A percentile compares a stretch with the other conserved stretches of the same genome.
Conservation (phyloP, 2,797 vertebrate species). For the Anabacerthia variegaticeps region DNA sequence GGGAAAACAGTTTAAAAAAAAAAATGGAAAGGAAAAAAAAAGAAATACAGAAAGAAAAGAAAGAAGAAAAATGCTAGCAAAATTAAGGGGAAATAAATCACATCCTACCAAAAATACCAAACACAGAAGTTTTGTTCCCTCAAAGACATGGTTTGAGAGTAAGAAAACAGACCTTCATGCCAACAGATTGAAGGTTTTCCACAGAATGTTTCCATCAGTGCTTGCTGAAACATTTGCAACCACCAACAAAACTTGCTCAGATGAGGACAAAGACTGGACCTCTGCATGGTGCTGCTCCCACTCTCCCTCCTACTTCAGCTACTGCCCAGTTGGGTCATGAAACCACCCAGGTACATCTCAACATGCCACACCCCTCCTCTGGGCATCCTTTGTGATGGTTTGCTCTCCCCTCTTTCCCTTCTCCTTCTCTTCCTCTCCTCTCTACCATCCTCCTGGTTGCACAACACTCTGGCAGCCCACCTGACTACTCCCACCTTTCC, state of each 20-base stretch:
- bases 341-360: background rate
- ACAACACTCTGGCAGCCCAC: background rate
- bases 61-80: background rate
- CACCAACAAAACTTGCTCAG: background rate
- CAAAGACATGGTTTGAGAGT: background rate
- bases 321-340: background rate
- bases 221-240: background rate
- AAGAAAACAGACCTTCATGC: background rate
- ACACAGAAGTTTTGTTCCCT: background rate
- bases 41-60: background rate
- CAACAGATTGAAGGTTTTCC: background rate
- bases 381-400: background rate
- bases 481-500: accelerated
- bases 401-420: background rate
- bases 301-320: background rate
- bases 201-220: background rate
- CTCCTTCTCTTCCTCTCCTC: background rate
- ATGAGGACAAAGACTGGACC: background rate
- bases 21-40: too few relatives aligned
- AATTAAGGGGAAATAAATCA: background rate
- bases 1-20: background rate
- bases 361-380: background rate
- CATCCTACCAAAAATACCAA: background rate
- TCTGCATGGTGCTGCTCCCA: background rate
- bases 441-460: background rate